Evolutionary conservation across 2,797 vertebrate genomes (phyloP).

Genomic region (Petrocephalus sullivani): DNA sequence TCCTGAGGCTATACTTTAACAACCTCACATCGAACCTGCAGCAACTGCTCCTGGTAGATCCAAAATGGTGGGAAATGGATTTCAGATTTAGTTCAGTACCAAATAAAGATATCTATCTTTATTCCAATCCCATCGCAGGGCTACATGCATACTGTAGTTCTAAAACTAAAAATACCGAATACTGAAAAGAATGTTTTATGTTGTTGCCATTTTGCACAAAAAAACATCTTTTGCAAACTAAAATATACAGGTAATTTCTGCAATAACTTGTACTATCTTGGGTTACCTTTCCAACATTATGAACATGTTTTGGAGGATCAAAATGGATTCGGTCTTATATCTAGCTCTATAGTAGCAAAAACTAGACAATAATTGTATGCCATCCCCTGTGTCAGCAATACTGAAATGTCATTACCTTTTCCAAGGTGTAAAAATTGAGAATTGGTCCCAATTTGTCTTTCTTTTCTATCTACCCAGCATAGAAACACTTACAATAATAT

Average conservation of each 20-base stretch:
- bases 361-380: background rate
- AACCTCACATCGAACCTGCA: background rate
- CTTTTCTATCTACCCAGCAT: background rate
- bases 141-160: background rate
- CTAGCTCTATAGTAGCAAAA: background rate
- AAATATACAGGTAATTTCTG: background rate
- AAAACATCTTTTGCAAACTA: background rate
- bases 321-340: background rate
- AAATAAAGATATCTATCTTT: background rate
- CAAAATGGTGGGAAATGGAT: background rate
- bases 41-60: background rate
- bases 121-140: background rate
- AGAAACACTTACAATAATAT: background rate
- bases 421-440: background rate
- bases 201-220: background rate
- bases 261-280: background rate
- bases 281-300: background rate
- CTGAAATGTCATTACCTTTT: background rate
- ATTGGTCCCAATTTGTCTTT: background rate
- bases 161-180: background rate
- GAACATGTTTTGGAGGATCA: background rate
- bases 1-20: background rate
- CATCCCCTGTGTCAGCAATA: background rate
- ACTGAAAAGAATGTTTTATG: background rate
- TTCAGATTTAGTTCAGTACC: background rate